Evolutionary conservation across 2,113 vertebrate genomes (phyloP), one percentile per base, ranked within the genome.

Genomic region (Coreoperca whiteheadi): DNA sequence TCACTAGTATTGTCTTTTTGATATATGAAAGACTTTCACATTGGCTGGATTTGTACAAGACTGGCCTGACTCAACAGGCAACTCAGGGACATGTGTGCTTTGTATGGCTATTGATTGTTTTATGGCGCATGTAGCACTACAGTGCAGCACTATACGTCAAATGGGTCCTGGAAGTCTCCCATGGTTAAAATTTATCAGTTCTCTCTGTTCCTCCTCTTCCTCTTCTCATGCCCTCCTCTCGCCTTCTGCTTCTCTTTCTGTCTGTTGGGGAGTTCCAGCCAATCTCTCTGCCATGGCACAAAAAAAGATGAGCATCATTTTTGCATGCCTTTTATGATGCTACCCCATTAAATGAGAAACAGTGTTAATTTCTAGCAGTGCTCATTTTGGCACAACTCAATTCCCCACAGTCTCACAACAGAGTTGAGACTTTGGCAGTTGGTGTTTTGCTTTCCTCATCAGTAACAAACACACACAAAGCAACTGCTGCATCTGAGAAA

Each of bases 331-430:
- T 76, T 74, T 37, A 65, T 72, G 67, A 80, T 64, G 46, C 43
- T 43, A 21, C 25, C 46, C 46, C 41, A 79, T 90, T 86, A 85
- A 88, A 91, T 74, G 57, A 86, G 75, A 79, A 57, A 54, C 39
- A 25, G 79, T 87, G 77, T 84, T 86, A 46, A 87, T 86, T 88
- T 90, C 87, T 76, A 78, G 83, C 69, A 51, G 61, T 18, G 65
- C 76, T 86, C 61, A 41, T 80, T 80, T 69, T 89, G 83, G 90
- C 73, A 76, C 60, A 1, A n/a, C 56, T 74, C 72, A 73, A 65
- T 73, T 70, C 70, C 76, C 85, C 64, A 59, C 46, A 81, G 84
- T 60, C 73, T 81, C 57, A 64, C 68, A 85, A 51, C 71, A 72
- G 74, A 82, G 84, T 66, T 64, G 67, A 66, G 77, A 79, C 34